Evolutionary conservation across 2,888 invertebrate genomes (phyloP), one percentile per base, ranked within the genome.

Genomic region (Hoplodrina ambigua): DNA sequence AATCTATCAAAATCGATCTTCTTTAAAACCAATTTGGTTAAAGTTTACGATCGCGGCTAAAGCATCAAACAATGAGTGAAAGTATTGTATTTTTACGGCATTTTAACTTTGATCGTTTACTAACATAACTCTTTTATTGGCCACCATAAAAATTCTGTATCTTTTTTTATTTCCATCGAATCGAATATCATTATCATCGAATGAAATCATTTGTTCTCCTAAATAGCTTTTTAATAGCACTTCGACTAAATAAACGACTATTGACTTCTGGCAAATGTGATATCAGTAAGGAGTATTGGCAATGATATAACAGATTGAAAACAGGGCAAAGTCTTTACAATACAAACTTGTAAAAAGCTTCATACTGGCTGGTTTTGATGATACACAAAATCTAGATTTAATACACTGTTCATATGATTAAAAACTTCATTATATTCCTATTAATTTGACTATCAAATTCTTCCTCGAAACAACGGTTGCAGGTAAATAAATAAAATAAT

Each of bases 21-120:
- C 87, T 89, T 92, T 89, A 92, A 92, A 93, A 92, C 91, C 94
- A 92, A 93, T 95, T 94, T 93, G 93, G 93, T 88, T 88, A 83
- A 87, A 89, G 87, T 94, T 94, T 94, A 95, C 91, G 94, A 93
- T 84, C 87, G 85, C 88, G 87, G 89, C 89, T 88, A 87, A 85
- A 89, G 90, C 90, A 92, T 92, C 92, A 92, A 93, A 92, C 93
- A 94, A 92, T 90, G 90, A 93, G 90, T 80, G 89, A 90, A 91
- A 91, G 92, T 90, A 92, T 92, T 91, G 90, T 88, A 88, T 91
- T 92, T 85, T 92, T 92, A 93, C 89, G 89, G 87, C 88, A 88
- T 86, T 91, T 93, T 88, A 91, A 92, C 88, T 92, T 92, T 90
- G 90, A 92, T 92, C 91, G 92, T 91, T 92, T 91, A 91, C 90